phyloP scores from a whole-genome alignment of 2,113 vertebrate species.

The Ictidomys tridecemlineatus region DNA sequence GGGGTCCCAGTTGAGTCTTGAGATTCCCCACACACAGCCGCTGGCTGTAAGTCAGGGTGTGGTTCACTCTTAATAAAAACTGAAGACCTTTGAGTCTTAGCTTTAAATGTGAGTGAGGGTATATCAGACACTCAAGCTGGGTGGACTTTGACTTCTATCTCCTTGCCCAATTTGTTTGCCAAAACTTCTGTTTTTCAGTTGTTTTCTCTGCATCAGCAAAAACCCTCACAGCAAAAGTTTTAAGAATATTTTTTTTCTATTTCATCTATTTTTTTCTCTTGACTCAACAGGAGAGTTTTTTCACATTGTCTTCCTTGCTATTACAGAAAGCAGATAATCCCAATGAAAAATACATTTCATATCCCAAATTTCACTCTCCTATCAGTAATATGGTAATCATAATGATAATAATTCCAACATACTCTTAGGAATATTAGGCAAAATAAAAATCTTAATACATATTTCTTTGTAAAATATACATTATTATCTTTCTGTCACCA shows the following conservation, averaged over 20 bases:
- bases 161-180: not conserved
- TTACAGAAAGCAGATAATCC: not conserved
- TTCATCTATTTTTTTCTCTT: not conserved
- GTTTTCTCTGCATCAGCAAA: not conserved
- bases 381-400: not conserved
- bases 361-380: not conserved
- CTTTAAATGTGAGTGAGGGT: not conserved
- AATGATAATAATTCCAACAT: not conserved
- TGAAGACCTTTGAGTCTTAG: not conserved
- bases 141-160: not conserved
- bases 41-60: not conserved
- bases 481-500: not conserved
- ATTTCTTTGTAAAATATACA: not conserved
- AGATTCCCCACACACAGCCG: too few relatives aligned
- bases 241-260: not conserved
- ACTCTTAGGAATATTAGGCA: not conserved
- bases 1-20: not conserved
- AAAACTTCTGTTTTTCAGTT: not conserved
- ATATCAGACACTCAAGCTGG: accelerated
- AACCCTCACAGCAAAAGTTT: not conserved
- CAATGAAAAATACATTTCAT: not conserved
- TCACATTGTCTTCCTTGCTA: not conserved
- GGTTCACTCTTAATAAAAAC: not conserved
- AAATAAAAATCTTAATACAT: not conserved
- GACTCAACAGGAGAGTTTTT: not conserved